Conservation (phyloP, 2,888 invertebrate genomes). For the Gandaritis pyraliata region DNA sequence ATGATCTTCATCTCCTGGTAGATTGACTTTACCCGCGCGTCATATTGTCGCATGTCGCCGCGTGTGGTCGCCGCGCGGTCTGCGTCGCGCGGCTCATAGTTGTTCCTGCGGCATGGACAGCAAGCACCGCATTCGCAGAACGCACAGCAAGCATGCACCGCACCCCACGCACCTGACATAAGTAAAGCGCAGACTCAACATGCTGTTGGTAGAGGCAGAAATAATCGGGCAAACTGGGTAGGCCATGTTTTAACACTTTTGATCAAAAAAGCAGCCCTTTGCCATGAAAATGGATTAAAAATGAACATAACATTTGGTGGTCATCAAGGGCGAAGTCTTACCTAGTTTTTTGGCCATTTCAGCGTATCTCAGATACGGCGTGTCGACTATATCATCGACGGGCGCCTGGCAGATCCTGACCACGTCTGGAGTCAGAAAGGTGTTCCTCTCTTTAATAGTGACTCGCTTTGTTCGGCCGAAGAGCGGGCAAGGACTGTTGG, state of each 20-base stretch:
- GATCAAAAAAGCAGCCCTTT: too few species aligned
- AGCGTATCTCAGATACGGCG: constrained; percentile 57
- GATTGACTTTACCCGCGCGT: constrained; percentile 42
- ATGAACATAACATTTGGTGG: constrained; percentile 1
- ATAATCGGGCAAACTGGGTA: too few species aligned
- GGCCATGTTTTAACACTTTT: too few species aligned
- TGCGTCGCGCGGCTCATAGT: constrained; percentile 42
- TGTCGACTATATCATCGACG: constrained; percentile 57
- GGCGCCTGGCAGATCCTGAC: constrained; percentile 66
- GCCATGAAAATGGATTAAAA: too few species aligned
- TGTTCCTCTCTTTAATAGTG: constrained; percentile 46
- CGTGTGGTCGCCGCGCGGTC: constrained; percentile 34
- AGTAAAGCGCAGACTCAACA: too few species aligned
- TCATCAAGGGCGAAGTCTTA: constrained; percentile 40
- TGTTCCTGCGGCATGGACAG: constrained; percentile 41
- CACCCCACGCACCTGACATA: constrained; percentile 59
- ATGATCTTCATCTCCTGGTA: constrained; percentile 46
- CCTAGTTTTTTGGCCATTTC: constrained; percentile 59
- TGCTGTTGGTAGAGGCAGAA: too few species aligned
- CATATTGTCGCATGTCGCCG: constrained; percentile 47
- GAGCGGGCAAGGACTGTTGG: constrained; percentile 58
- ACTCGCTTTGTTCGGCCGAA: constrained; percentile 51
- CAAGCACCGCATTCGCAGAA: constrained; percentile 54
- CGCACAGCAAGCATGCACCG: constrained; percentile 57
- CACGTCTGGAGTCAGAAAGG: constrained; percentile 41